Evolutionary conservation across 2,113 vertebrate species (phyloP), one percentile per base, ranked within the genome.

Genomic region (Ictalurus furcatus): DNA sequence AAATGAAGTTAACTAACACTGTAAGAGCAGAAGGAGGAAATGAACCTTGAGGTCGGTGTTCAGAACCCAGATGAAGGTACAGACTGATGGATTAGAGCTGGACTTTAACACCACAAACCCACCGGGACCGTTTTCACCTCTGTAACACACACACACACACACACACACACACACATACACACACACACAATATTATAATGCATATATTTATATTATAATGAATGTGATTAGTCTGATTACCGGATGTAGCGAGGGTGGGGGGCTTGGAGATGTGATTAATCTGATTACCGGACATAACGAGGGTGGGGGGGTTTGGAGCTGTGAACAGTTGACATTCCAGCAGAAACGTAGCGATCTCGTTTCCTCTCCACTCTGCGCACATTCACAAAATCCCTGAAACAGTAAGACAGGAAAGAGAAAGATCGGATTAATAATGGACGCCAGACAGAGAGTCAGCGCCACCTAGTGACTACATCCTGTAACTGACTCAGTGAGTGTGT

Each of bases 21-120:
- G 8, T 81, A 28, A 30, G 5, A 80, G 9, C 48, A 40, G 14
- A 30, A 30, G 12, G 30, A 61, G 7, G n/a, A n/a, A 34, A 30
- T 91, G 94, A 93, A 98, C 98, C 97, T 99, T 99, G 52, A 99
- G 94, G 91, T 99, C 98, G 1, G 98, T 98, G 93, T 99, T 99
- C 87, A 99, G 97, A 76, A 99, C 95, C 98, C 98, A 99, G 93
- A 99, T 93, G 92, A 99, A 99, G 44, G 97, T 99, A 94, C 98
- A 99, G 86, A 98, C 92, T 5, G 96, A 95, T 16, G 97, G 96
- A 92, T 98, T 99, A 69, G 94, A 96, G 93, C 95, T 95, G 56
- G 96, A 97, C 34, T 97, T 98, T 61, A 99, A 95, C 1, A 99
- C 98, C 52, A 98, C 92, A 92, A 99, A 99, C 25, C 98, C 98